Percentiles rank a stretch among this genome's conserved stretches.
phyloP scores from a whole-genome alignment of 2,113 vertebrate species.

The Cnemophilus loriae region DNA sequence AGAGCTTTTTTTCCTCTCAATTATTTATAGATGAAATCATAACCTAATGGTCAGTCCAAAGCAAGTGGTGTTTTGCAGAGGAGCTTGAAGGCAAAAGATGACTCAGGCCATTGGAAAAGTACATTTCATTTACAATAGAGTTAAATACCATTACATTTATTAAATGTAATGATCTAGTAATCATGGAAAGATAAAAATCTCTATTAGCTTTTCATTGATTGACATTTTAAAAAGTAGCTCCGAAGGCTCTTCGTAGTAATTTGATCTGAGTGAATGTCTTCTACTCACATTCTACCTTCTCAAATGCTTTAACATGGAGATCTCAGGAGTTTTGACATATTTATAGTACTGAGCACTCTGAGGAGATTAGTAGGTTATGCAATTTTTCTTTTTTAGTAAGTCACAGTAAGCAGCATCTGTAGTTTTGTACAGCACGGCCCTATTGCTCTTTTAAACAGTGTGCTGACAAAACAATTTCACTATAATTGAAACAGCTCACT shows the following conservation, averaged over 20 bases:
- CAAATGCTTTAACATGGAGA: background rate
- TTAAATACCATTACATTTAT: background rate
- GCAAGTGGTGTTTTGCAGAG: background rate
- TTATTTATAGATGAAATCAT: background rate
- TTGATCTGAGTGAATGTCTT: background rate
- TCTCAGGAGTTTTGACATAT: background rate
- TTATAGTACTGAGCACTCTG: background rate
- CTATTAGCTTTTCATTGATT: background rate
- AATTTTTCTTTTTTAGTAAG: background rate
- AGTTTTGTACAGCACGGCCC: background rate
- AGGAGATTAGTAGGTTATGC: background rate
- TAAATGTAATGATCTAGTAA: background rate
- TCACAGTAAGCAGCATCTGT: background rate
- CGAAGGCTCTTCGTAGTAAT: background rate
- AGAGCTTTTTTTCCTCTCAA: background rate
- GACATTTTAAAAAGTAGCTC: background rate
- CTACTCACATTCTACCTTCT: background rate
- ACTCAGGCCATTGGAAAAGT: background rate
- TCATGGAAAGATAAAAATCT: background rate
- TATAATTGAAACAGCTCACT: conserved; percentile 1
- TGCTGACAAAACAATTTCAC: conserved; percentile 39
- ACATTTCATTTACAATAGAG: background rate
- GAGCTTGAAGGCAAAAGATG: background rate
- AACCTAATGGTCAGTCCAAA: background rate
- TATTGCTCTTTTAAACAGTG: background rate